A percentile compares a stretch with the other conserved stretches of the same genome.
Conservation (phyloP, 2,888 invertebrate species). For the Parapristionchus giblindavisi region DNA sequence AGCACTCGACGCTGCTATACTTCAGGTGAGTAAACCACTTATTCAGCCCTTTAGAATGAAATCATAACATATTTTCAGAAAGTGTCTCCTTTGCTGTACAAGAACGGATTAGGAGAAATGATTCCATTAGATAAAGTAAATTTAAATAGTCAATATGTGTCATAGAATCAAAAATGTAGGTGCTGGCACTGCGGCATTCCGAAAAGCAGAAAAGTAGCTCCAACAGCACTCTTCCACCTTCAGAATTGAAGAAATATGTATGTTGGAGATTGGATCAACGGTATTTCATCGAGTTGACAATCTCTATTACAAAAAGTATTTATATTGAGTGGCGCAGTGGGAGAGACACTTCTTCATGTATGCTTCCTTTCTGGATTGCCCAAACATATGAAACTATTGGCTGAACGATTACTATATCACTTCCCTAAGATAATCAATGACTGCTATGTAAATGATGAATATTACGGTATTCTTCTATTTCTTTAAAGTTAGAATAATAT, state of each 20-base stretch:
- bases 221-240: slow-evolving; percentile 44
- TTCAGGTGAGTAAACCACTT: slow-evolving; percentile 44
- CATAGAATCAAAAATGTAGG: not conserved
- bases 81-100: slow-evolving; percentile 62
- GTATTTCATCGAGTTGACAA: not conserved
- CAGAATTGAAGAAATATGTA: slow-evolving; percentile 55
- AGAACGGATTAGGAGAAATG: slow-evolving; percentile 60
- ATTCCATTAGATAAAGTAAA: slow-evolving; percentile 56
- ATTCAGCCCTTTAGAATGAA: not conserved
- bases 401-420: slow-evolving; percentile 87
- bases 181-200: slow-evolving; percentile 55
- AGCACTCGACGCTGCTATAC: slow-evolving; percentile 52
- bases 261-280: slow-evolving; percentile 57
- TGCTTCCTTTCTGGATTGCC: slow-evolving; percentile 74
- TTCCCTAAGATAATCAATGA: slow-evolving; percentile 88
- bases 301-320: too few species aligned
- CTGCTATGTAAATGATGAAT: slow-evolving; percentile 64
- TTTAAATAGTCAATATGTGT: not conserved
- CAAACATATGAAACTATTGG: slow-evolving; percentile 76
- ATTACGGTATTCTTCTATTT: slow-evolving; percentile 51
- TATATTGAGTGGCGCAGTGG: slow-evolving; percentile 82
- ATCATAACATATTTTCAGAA: slow-evolving; percentile 46
- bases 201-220: too few species aligned
- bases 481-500: not conserved
- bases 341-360: slow-evolving; percentile 90